Conservation (phyloP, 2,888 invertebrate genomes). For the Zygogramma bicolorata region DNA sequence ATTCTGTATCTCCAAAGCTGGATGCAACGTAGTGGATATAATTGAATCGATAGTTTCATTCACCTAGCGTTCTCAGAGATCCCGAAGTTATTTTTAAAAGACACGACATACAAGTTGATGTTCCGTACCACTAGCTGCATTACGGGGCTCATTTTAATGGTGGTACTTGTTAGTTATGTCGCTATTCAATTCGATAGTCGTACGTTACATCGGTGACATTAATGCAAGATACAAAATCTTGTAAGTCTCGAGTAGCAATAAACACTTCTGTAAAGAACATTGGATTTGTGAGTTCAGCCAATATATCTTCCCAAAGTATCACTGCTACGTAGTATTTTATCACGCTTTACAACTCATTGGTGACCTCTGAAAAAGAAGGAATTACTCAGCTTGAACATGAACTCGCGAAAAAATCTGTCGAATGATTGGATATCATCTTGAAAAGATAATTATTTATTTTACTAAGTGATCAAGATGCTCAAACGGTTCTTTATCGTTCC, state of each 20-base stretch:
- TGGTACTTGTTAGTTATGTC: conserved; percentile 3
- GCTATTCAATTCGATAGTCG: conserved; percentile 13
- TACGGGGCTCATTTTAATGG: conserved; percentile 1
- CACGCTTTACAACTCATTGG: conserved; percentile 8
- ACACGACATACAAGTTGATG: conserved; percentile 3
- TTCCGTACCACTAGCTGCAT: background rate
- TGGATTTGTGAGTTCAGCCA: background rate
- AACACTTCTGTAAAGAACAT: conserved; percentile 19
- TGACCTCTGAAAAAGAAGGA: conserved; percentile 12
- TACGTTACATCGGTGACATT: background rate
- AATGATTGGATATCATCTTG: background rate
- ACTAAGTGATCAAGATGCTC: too few relatives aligned
- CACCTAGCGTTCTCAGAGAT: conserved; percentile 12
- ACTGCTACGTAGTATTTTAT: background rate
- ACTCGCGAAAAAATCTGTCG: background rate
- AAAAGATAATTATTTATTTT: too few relatives aligned
- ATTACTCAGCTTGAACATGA: conserved; percentile 13
- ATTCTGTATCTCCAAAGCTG: conserved; percentile 13
- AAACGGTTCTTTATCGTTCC: too few relatives aligned
- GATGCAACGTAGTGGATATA: conserved; percentile 10
- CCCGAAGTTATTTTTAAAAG: background rate
- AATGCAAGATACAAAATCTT: conserved; percentile 16
- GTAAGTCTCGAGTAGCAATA: conserved; percentile 15
- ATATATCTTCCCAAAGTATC: conserved; percentile 17
- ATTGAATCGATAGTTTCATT: conserved; percentile 20